Percentiles rank a stretch among this genome's conserved stretches.
Evolutionary conservation across 2,113 vertebrate genomes (phyloP).

Genomic region (Chitala chitala): DNA sequence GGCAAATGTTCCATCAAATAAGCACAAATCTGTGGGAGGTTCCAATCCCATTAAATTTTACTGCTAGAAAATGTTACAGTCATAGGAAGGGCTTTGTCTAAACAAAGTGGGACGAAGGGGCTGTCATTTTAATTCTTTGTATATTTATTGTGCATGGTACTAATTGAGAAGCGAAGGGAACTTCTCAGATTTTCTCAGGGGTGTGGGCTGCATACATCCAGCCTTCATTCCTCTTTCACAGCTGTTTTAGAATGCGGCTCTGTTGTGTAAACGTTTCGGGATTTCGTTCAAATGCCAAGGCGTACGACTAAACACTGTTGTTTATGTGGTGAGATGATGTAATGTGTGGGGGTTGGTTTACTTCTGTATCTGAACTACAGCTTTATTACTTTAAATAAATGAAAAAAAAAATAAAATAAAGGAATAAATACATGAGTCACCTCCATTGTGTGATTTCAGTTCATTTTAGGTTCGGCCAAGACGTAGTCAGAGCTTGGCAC

Average conservation of each 20-base stretch:
- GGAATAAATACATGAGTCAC: neutral
- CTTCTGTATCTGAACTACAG: neutral
- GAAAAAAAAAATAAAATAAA: neutral
- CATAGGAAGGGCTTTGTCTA: conserved; percentile 36
- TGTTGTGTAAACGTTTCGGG: neutral
- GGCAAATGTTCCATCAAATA: conserved; percentile 34
- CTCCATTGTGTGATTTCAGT: neutral
- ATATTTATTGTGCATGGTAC: neutral
- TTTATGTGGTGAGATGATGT: conserved; percentile 7
- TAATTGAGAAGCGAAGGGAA: neutral
- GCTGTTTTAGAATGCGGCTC: neutral
- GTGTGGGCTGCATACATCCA: neutral
- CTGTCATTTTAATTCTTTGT: neutral
- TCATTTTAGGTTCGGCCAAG: neutral
- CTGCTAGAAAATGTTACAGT: conserved; percentile 43
- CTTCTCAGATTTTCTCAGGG: neutral
- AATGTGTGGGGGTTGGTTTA: neutral
- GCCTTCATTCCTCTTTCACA: neutral
- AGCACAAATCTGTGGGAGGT: conserved; percentile 37
- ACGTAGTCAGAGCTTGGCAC: neutral
- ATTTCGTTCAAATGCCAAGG: neutral
- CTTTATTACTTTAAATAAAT: neutral
- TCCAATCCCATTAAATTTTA: conserved; percentile 40
- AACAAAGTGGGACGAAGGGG: conserved; percentile 40
- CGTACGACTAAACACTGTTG: conserved; percentile 8